These are phyloP conservation scores for Agonopterix heracliana DNA, from an alignment of 2,888 invertebrate genomes.

Conservation along the genomic window DNA sequence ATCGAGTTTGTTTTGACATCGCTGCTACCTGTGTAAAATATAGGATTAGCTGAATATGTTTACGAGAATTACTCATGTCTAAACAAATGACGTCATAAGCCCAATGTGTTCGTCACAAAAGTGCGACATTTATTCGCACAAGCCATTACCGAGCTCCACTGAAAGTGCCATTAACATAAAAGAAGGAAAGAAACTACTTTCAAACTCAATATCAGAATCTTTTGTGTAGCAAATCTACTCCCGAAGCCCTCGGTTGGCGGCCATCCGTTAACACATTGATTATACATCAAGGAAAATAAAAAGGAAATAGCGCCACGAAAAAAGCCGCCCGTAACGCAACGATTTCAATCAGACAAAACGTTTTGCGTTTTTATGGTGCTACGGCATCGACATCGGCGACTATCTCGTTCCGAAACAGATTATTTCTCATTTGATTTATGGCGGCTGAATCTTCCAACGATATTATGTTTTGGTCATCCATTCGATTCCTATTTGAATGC, in stretches of 20 bases:
- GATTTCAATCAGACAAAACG: constrained; percentile 76
- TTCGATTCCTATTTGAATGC: constrained; percentile 77
- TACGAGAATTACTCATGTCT: constrained; percentile 21
- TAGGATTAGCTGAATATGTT: not conserved
- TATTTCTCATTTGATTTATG: constrained; percentile 78
- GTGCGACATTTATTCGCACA: constrained; percentile 60
- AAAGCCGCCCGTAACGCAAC: constrained; percentile 59
- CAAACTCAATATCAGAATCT: constrained; percentile 73
- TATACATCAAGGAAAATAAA: constrained; percentile 75
- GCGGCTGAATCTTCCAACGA: constrained; percentile 72
- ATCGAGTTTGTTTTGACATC: constrained; percentile 48
- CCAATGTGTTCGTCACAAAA: constrained; percentile 41
- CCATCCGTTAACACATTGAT: constrained; percentile 76
- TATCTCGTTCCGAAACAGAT: constrained; percentile 76
- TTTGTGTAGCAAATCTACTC: constrained; percentile 73
- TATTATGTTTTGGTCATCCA: constrained; percentile 77
- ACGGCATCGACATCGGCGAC: constrained; percentile 65
- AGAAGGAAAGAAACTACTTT: constrained; percentile 69
- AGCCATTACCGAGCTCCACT: constrained; percentile 59
- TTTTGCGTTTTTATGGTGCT: constrained; percentile 74
- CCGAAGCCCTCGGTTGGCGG: constrained; percentile 55
- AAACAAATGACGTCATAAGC: constrained; percentile 37
- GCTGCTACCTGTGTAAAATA: constrained; percentile 17
- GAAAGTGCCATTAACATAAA: constrained; percentile 71
- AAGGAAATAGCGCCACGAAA: constrained; percentile 66